A percentile compares a stretch with the other conserved stretches of the same genome.
Evolutionary conservation across 2,888 invertebrate genomes (phyloP).

Genomic region (Phyllotreta striolata): DNA sequence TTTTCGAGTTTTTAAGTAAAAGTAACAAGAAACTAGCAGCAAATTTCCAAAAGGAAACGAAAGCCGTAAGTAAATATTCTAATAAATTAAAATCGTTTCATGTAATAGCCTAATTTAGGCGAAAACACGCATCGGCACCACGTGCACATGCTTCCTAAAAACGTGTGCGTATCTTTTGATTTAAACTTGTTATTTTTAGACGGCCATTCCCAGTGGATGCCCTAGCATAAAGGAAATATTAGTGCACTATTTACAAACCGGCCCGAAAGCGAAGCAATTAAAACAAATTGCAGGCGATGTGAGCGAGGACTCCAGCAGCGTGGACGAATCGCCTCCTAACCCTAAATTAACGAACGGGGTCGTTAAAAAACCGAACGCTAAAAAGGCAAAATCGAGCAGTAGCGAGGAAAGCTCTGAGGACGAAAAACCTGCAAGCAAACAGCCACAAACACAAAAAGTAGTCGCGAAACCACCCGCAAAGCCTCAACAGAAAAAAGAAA

Average conservation of each 20-base stretch:
- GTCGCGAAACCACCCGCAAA: not conserved
- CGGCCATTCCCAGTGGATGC: conserved; percentile 69
- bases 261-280: conserved; percentile 60
- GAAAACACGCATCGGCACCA: not conserved
- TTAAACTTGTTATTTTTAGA: conserved; percentile 60
- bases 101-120: not conserved
- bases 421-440: conserved; percentile 38
- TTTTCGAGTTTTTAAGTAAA: conserved; percentile 71
- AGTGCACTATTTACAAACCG: conserved; percentile 65
- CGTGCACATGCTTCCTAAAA: not conserved
- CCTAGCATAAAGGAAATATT: conserved; percentile 71
- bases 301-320: conserved; percentile 45
- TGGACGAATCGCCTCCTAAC: conserved; percentile 30
- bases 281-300: conserved; percentile 42
- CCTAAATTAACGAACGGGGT: conserved; percentile 30
- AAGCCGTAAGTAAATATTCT: conserved; percentile 71
- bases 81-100: conserved; percentile 1
- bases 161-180: not conserved
- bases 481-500: conserved; percentile 33
- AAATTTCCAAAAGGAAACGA: conserved; percentile 74
- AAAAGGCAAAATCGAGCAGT: conserved; percentile 33
- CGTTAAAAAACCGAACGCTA: conserved; percentile 17
- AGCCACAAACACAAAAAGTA: not conserved
- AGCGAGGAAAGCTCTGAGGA: conserved; percentile 47
- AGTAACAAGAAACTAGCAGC: conserved; percentile 73